Percentiles rank a stretch among this genome's conserved stretches.
These are phyloP conservation scores for Fukomys damarensis DNA, from an alignment of 2,113 vertebrate species.

Conservation along the genomic window DNA sequence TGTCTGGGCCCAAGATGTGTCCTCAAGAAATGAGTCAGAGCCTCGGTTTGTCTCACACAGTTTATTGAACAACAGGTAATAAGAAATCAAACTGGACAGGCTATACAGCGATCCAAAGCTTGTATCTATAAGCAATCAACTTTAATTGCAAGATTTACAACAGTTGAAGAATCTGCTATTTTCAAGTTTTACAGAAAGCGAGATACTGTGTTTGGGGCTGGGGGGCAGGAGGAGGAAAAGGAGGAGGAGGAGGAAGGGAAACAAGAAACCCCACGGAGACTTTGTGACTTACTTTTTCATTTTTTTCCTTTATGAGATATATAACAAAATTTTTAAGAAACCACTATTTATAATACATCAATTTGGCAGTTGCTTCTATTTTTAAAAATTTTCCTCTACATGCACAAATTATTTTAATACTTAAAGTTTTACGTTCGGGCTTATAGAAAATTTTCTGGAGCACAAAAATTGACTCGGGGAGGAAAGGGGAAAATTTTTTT, in stretches of 20 bases:
- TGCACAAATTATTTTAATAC: slow-evolving; percentile 91
- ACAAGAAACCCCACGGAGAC: slow-evolving; percentile 86
- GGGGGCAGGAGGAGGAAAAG: slow-evolving; percentile 79
- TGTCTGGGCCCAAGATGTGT: background rate
- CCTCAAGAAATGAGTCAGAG: slow-evolving; percentile 83
- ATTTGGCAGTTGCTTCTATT: slow-evolving; percentile 91
- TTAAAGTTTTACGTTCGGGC: slow-evolving; percentile 88
- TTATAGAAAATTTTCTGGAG: slow-evolving; percentile 90
- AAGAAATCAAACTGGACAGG: slow-evolving; percentile 93
- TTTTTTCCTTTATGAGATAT: slow-evolving; percentile 88
- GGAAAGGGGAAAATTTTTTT: slow-evolving; percentile 81
- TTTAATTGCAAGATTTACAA: slow-evolving; percentile 94
- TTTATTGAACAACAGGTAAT: slow-evolving; percentile 93
- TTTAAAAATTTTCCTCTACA: slow-evolving; percentile 90
- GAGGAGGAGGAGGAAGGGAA: slow-evolving; percentile 85
- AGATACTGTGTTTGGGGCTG: slow-evolving; percentile 81
- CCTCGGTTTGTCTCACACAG: slow-evolving; percentile 89
- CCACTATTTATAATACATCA: slow-evolving; percentile 91
- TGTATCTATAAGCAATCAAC: slow-evolving; percentile 92
- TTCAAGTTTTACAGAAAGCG: background rate
- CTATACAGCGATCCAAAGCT: slow-evolving; percentile 93
- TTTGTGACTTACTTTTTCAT: slow-evolving; percentile 86
- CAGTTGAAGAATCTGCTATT: slow-evolving; percentile 87
- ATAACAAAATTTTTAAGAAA: slow-evolving; percentile 90
- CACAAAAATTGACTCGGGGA: slow-evolving; percentile 89